These are phyloP conservation scores for Nomada fabriciana DNA, from an alignment of 2,888 invertebrate species.

Conservation along the genomic window DNA sequence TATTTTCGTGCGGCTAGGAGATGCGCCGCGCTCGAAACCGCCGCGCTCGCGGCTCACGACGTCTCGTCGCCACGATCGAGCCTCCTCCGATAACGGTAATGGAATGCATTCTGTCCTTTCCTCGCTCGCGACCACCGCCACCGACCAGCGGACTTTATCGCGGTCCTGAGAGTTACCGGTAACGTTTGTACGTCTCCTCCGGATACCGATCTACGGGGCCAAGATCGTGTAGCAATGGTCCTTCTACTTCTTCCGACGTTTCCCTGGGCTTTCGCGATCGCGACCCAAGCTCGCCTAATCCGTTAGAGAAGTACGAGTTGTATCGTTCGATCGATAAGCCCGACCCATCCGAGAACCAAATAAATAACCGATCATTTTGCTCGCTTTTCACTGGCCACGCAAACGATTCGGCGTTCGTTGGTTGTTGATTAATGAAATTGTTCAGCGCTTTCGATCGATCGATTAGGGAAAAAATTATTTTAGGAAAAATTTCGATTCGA, in stretches of 20 bases:
- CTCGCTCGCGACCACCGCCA: slow-evolving; percentile 34
- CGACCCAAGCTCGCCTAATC: slow-evolving; percentile 27
- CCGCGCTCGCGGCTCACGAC: slow-evolving; percentile 53
- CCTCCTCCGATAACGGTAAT: slow-evolving; percentile 70
- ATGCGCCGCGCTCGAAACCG: slow-evolving; percentile 43
- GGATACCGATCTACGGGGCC: slow-evolving; percentile 65
- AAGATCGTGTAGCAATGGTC: slow-evolving; percentile 59
- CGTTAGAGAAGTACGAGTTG: slow-evolving; percentile 31
- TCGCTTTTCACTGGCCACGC: background rate
- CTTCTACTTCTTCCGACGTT: slow-evolving; percentile 42
- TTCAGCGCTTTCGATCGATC: no score
- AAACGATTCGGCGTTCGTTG: slow-evolving; percentile 33
- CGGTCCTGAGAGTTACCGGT: slow-evolving; percentile 65
- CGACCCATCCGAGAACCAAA: slow-evolving; percentile 4
- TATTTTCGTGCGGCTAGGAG: slow-evolving; percentile 55
- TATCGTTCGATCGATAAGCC: slow-evolving; percentile 46
- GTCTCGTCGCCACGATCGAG: slow-evolving; percentile 32
- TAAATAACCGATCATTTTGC: slow-evolving; percentile 38
- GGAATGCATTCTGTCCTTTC: slow-evolving; percentile 61
- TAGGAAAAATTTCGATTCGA: background rate
- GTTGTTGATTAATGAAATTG: slow-evolving; percentile 19
- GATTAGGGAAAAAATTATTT: background rate
- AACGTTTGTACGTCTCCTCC: slow-evolving; percentile 62
- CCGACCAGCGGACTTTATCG: slow-evolving; percentile 64
- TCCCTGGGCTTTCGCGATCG: slow-evolving; percentile 36